Conservation (phyloP, 2,888 invertebrate species). For the Linnaemya tessellans region DNA sequence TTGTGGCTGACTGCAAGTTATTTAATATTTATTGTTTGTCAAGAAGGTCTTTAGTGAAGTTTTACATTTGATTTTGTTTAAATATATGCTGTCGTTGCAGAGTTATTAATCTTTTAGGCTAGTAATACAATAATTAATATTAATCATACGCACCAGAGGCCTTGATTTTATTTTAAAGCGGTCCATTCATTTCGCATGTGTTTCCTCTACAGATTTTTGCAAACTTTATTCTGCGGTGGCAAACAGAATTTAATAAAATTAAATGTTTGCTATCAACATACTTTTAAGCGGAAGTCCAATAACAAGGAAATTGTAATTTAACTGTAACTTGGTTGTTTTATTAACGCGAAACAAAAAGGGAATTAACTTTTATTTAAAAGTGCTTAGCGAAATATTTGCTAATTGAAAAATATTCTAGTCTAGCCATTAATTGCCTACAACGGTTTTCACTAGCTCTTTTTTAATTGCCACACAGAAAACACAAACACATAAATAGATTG, state of each 20-base stretch:
- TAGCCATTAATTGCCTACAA: constrained; percentile 49
- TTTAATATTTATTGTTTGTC: background rate
- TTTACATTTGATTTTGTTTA: background rate
- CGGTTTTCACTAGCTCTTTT: constrained; percentile 15
- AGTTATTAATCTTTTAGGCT: background rate
- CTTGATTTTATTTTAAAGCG: background rate
- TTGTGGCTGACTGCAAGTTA: background rate
- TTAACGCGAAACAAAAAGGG: no score
- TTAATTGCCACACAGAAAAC: constrained; percentile 6
- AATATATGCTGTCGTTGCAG: background rate
- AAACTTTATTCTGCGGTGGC: no score
- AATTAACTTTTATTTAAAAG: background rate
- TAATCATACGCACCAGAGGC: background rate
- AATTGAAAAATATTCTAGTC: constrained; percentile 12
- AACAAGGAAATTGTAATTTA: no score
- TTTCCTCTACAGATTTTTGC: background rate
- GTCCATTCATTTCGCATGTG: background rate
- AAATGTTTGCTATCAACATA: no score
- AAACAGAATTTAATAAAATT: no score
- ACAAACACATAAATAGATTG: constrained; percentile 9
- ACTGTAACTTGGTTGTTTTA: no score
- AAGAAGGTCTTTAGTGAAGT: background rate
- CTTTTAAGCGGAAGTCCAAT: no score
- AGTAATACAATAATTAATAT: background rate
- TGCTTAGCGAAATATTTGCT: background rate